Conservation (phyloP, 1,140 invertebrate genomes). For the Bactericera cockerelli region DNA sequence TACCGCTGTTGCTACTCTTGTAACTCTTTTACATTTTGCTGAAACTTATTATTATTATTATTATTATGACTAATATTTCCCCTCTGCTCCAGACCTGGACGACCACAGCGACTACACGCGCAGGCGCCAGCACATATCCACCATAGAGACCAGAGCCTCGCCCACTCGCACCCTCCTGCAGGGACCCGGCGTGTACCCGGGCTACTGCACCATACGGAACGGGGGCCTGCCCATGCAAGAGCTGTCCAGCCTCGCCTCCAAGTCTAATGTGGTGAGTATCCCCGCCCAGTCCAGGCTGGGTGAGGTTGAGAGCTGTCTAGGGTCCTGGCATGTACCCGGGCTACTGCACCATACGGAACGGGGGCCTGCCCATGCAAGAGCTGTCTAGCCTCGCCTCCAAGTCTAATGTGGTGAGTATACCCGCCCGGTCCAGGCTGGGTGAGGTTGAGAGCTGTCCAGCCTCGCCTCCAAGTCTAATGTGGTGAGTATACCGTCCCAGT, state of each 20-base stretch:
- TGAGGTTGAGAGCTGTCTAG: too few relatives aligned
- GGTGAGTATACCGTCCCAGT: too few relatives aligned
- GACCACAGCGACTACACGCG: constrained; percentile 27
- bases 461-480: too few relatives aligned
- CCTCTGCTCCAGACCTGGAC: constrained; percentile 16
- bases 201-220: constrained; percentile 51
- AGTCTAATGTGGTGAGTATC: constrained; percentile 15
- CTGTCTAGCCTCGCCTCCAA: constrained; percentile 22
- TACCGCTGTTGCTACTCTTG: too few relatives aligned
- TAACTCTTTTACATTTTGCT: too few relatives aligned
- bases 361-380: constrained; percentile 44
- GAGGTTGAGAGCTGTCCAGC: too few relatives aligned
- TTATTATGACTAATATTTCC: neutral
- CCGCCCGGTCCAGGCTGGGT: too few relatives aligned
- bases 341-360: constrained; percentile 50
- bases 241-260: constrained; percentile 21
- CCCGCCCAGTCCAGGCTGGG: too few relatives aligned
- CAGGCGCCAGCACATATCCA: constrained; percentile 54
- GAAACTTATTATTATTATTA: too few relatives aligned
- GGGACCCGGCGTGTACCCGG: constrained; percentile 37
- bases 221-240: constrained; percentile 44
- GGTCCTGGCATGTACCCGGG: constrained; percentile 38
- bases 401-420: constrained; percentile 13
- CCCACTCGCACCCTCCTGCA: constrained; percentile 43
- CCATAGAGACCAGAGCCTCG: constrained; percentile 50